Conservation (phyloP, 2,797 vertebrate genomes). For the Staurois parvus region DNA sequence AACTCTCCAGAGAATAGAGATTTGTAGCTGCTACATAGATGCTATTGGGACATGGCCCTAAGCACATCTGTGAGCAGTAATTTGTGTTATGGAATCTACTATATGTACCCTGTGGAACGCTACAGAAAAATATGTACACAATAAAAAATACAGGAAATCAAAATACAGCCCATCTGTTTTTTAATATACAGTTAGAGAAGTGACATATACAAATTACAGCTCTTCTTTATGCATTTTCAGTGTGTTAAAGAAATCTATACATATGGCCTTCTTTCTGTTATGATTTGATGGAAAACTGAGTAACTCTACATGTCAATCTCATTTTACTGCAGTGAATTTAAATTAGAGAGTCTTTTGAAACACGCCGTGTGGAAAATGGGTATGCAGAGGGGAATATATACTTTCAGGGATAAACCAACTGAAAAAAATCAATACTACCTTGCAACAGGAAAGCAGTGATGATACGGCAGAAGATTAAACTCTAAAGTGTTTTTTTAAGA, state of each 20-base stretch:
- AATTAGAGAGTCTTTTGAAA: conserved; percentile 19
- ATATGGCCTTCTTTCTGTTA: not conserved
- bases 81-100: not conserved
- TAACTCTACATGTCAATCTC: conserved; percentile 24
- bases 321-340: conserved; percentile 7
- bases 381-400: conserved; percentile 50
- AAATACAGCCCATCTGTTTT: not conserved
- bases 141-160: not conserved
- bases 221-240: not conserved
- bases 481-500: not conserved
- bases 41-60: not conserved
- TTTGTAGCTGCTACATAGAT: not conserved
- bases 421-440: conserved; percentile 28
- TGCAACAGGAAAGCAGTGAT: conserved; percentile 36
- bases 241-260: too few species aligned
- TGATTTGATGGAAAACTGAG: conserved; percentile 15
- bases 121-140: not conserved
- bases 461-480: conserved; percentile 31
- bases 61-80: not conserved
- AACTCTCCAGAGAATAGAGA: too few species aligned
- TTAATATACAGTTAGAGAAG: not conserved
- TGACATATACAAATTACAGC: not conserved
- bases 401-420: conserved; percentile 47
- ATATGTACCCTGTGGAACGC: not conserved
- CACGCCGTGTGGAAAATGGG: not conserved